Conservation (phyloP, 1,140 invertebrate species). For the Neelides sp. region DNA sequence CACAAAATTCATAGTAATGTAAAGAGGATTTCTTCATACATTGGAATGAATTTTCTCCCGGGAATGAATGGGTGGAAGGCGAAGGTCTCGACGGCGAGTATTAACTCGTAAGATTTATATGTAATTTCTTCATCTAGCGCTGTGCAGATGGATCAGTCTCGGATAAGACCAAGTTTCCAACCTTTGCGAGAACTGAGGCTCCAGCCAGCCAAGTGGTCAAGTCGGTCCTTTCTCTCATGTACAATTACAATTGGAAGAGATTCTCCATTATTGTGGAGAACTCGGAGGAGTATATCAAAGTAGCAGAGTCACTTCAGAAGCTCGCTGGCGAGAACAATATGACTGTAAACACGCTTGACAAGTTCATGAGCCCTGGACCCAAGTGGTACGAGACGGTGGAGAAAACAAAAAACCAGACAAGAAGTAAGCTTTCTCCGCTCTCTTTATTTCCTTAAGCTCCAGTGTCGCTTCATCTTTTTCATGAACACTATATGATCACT, state of each 20-base stretch:
- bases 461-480: no score
- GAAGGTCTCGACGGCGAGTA: not conserved
- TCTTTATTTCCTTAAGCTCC: conserved; percentile 14
- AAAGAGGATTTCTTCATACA: no score
- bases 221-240: conserved; percentile 75
- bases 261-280: conserved; percentile 85
- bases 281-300: conserved; percentile 50
- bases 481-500: no score
- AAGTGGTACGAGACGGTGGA: conserved; percentile 77
- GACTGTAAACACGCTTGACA: conserved; percentile 60
- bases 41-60: no score
- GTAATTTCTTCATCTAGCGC: conserved; percentile 56
- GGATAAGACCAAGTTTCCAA: conserved; percentile 54
- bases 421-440: conserved; percentile 54
- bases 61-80: not conserved
- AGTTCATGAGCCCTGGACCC: conserved; percentile 53
- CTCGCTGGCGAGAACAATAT: conserved; percentile 60
- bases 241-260: conserved; percentile 84
- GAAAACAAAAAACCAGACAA: conserved; percentile 72
- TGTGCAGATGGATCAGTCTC: conserved; percentile 81
- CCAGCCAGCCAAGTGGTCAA: conserved; percentile 87
- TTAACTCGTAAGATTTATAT: not conserved
- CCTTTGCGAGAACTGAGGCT: conserved; percentile 86
- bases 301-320: conserved; percentile 58
- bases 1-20: no score